Conservation (phyloP, 1,140 invertebrate species). For the Drosophila aff. region DNA sequence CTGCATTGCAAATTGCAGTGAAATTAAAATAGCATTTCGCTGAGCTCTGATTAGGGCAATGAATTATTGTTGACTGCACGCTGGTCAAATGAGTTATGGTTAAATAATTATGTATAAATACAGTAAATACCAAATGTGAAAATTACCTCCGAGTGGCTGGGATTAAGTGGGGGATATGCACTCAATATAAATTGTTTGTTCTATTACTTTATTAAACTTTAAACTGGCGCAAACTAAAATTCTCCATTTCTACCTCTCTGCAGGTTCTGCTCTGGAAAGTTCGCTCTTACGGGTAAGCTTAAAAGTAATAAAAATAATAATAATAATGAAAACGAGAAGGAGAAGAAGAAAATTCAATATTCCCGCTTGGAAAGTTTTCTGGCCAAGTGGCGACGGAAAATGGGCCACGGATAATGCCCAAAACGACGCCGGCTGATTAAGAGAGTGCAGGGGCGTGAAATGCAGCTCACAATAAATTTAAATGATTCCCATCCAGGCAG, state of each 20-base stretch:
- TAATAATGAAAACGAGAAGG: background rate
- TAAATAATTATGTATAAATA: conserved; percentile 46
- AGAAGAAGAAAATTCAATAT: conserved; percentile 50
- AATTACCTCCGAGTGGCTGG: conserved; percentile 19
- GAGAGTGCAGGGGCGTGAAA: conserved; percentile 77
- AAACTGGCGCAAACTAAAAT: conserved; percentile 25
- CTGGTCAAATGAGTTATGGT: conserved; percentile 45
- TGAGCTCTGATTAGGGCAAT: conserved; percentile 60
- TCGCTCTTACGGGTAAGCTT: conserved; percentile 37
- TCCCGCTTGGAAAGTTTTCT: conserved; percentile 36
- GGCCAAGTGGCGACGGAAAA: conserved; percentile 29
- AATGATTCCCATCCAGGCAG: conserved; percentile 76
- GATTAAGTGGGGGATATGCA: conserved; percentile 17
- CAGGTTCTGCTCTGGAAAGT: conserved; percentile 24
- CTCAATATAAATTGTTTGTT: conserved; percentile 32
- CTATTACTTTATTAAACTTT: conserved; percentile 34
- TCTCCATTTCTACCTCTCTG: background rate
- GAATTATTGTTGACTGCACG: conserved; percentile 41
- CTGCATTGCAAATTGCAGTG: conserved; percentile 45
- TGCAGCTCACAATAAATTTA: conserved; percentile 79
- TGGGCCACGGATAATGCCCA: conserved; percentile 45
- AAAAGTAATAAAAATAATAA: conserved; percentile 34
- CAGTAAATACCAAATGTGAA: conserved; percentile 19
- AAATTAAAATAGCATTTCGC: conserved; percentile 70
- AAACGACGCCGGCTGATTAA: conserved; percentile 74